Percentiles rank a stretch among this genome's conserved stretches.
Conservation (phyloP, 2,113 vertebrate species). For the Grallaria varia region DNA sequence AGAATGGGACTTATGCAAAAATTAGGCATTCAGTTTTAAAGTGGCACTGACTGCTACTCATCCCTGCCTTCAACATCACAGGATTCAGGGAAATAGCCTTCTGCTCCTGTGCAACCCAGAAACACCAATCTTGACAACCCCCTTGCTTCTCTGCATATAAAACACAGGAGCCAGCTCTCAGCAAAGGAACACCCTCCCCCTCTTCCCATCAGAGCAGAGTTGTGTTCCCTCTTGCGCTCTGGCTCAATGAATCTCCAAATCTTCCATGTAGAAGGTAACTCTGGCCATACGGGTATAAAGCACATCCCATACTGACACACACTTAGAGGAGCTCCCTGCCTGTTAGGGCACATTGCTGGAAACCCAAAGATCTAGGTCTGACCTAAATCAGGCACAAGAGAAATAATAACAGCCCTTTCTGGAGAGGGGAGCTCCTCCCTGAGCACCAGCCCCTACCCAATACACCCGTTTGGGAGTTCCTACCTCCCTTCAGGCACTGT, state of each 20-base stretch:
- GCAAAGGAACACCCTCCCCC: background rate
- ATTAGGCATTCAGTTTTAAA: background rate
- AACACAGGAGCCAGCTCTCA: background rate
- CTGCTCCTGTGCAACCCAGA: background rate
- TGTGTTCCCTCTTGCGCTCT: background rate
- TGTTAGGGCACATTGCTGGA: background rate
- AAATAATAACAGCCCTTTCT: background rate
- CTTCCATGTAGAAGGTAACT: background rate
- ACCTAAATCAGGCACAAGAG: background rate
- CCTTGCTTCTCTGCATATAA: background rate
- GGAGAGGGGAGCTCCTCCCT: background rate
- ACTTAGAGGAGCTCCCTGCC: background rate
- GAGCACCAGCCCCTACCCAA: background rate
- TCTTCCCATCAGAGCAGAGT: background rate
- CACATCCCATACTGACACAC: background rate
- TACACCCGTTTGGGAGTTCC: background rate
- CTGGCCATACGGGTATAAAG: background rate
- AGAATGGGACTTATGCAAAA: rapidly evolving
- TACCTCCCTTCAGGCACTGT: background rate
- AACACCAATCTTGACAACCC: background rate
- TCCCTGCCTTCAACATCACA: background rate
- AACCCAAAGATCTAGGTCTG: background rate
- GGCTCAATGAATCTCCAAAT: background rate
- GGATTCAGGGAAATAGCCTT: background rate
- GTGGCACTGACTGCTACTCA: background rate